Evolutionary conservation across 2,113 vertebrate species (phyloP).

Genomic region (Alexandromys fortis): DNA sequence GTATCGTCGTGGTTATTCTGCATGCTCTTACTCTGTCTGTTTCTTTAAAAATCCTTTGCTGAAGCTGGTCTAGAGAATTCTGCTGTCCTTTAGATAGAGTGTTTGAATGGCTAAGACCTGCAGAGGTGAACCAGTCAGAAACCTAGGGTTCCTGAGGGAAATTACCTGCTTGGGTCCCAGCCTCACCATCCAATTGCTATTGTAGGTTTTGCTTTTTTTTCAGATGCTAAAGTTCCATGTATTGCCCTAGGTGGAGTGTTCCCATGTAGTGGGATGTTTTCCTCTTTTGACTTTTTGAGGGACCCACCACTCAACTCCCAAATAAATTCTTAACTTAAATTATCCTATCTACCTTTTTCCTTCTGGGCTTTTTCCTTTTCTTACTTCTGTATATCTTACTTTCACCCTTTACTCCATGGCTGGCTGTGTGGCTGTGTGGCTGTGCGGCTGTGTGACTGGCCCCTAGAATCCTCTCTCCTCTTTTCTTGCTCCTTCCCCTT

Average conservation of each 20-base stretch:
- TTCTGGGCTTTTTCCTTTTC: too few species aligned
- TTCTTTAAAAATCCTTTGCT: background rate
- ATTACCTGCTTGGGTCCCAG: background rate
- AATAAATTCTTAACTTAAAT: too few species aligned
- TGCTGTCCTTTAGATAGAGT: background rate
- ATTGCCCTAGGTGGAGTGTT: background rate
- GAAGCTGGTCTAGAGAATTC: background rate
- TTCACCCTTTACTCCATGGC: too few species aligned
- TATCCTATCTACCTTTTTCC: too few species aligned
- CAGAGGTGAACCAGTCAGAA: background rate
- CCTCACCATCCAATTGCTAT: background rate
- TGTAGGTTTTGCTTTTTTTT: background rate
- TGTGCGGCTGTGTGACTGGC: too few species aligned
- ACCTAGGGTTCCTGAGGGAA: background rate
- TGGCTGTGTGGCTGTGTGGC: too few species aligned
- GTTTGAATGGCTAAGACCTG: background rate
- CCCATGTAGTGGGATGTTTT: background rate
- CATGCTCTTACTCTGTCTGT: background rate
- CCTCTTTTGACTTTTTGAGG: too few species aligned
- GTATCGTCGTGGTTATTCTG: background rate
- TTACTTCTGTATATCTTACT: too few species aligned
- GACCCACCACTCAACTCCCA: too few species aligned
- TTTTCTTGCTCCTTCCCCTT: too few species aligned
- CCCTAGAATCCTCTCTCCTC: too few species aligned
- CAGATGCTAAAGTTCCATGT: too few species aligned